Evolutionary conservation across 2,888 invertebrate species (phyloP).

Genomic region (Platycheirus albimanus): DNA sequence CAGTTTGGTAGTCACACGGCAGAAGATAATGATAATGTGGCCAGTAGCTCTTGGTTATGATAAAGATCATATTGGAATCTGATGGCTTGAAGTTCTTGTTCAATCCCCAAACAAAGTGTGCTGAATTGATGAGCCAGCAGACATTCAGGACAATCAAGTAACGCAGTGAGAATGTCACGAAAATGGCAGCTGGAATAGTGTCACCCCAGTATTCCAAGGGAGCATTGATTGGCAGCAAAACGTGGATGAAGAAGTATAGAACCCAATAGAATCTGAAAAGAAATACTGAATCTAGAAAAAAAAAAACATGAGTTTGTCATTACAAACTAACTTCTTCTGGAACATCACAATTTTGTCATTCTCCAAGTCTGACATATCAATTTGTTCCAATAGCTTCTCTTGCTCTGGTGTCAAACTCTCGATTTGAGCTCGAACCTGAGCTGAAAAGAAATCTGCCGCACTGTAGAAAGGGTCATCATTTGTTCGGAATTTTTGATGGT

Average conservation of each 20-base stretch:
- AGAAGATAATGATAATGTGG: constrained; percentile 91
- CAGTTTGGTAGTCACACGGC: constrained; percentile 91
- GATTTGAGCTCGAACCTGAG: constrained; percentile 90
- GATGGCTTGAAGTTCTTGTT: constrained; percentile 87
- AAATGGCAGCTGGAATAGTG: constrained; percentile 85
- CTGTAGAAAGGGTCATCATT: constrained; percentile 92
- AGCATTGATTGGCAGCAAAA: constrained; percentile 89
- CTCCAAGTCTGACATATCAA: constrained; percentile 92
- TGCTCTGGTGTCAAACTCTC: constrained; percentile 86
- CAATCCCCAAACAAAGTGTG: constrained; percentile 89
- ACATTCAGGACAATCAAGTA: constrained; percentile 86
- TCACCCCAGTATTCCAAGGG: constrained; percentile 92
- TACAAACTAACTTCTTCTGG: constrained; percentile 87
- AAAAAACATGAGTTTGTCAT: background rate
- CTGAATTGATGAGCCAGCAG: constrained; percentile 89
- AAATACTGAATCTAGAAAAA: constrained; percentile 3
- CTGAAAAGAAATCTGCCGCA: constrained; percentile 90
- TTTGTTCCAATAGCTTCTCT: constrained; percentile 85
- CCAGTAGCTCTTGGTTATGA: constrained; percentile 90
- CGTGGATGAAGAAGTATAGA: constrained; percentile 86
- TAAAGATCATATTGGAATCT: constrained; percentile 90
- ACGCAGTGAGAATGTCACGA: constrained; percentile 88
- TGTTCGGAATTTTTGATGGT: constrained; percentile 90
- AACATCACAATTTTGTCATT: constrained; percentile 90
- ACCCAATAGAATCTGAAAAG: constrained; percentile 87